Evolutionary conservation across 2,797 vertebrate species (phyloP), one percentile per base, ranked within the genome.

Genomic region (Chrysocyon brachyurus): DNA sequence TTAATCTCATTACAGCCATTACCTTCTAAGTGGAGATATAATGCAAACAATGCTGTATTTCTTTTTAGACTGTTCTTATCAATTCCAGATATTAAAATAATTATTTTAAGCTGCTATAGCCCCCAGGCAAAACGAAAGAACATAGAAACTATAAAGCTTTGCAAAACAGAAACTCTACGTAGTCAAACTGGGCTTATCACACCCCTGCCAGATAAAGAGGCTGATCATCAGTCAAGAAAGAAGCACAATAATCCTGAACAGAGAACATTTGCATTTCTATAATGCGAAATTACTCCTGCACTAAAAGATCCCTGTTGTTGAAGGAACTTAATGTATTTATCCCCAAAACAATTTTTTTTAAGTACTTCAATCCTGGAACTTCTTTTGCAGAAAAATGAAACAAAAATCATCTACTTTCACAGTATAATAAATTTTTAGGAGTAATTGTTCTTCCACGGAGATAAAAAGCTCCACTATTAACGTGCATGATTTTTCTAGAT

Each of bases 21-120:
- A 78, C 57, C 90, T 90, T 97, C 87, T 94, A 96, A 97, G 54
- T 90, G 56, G 83, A 90, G 36, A 89, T 68, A 91, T 17, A 70
- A 97, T 36, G 64, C 54, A 94, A 97, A 93, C 85, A 94, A 94
- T 79, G 16, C 26, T 52, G 54, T 90, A 92, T 92, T 96, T 96
- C 91, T 96, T 85, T 95, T 91, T 31, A 86, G 94, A 96, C 46
- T 97, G 61, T 31, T 97, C 68, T 94, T 94, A 97, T 92, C 96
- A 96, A 96, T 95, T 96, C 57, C 54, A 94, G 84, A 96, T 97
- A 97, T 96, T 97, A 96, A 97, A 97, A 97, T 97, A 96, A 97
- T 97, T 96, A 96, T 97, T 96, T 96, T 89, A 97, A 97, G 96
- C 73, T 97, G 68, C 70, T 94, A 63, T n/a, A 93, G 91, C 63